Base-by-base conservation (phyloP, 1,140 invertebrate species). In the Drosophila mayri region DNA sequence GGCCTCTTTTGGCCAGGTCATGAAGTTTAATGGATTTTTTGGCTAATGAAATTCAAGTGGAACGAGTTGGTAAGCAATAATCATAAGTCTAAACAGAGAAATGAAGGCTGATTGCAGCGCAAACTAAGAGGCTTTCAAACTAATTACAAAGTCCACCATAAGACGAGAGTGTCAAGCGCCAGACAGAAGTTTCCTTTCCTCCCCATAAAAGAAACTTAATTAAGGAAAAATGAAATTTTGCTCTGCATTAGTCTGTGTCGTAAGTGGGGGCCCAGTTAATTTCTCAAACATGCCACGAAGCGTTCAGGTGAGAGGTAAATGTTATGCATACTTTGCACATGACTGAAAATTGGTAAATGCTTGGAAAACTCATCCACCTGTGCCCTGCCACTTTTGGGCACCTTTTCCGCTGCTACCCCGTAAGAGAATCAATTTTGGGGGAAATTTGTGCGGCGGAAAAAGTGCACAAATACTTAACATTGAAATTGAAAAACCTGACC, bases 341-440 rank as follows among this genome's bases (percentile, higher is more conserved):
- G 77, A 43, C 35, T 59, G 59, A 18, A 75, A 81, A 79, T 64
- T 65, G 75, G 81, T 61, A 75, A 78, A 60, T 57, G 49, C 43
- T 38, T 64, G 75, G 75, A 63, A 79, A 76, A 50, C 52, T 70
- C n/a, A 28, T 25, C 49, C 57, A 62, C 61, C 52, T 57, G 44
- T 49, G 58, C 43, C n/a, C 14, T 30, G 35, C 55, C 32, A 32
- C 40, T 37, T 30, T 30, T 38, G 38, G 47, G 41, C 46, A 40
- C 60, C n/a, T 25, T 18, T 46, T n/a, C 35, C n/a, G 18, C 14
- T 14, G 14, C 28, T 28, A 7, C 28, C 18, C n/a, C 41, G 41
- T 5, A 49, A 41, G 40, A 25, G 74, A 81, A 78, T 81, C 78
- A 85, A 85, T 81, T 85, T 85, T 81, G 37, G 20, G 58, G 43